Conservation (phyloP, 2,797 vertebrate genomes). For the Paguma larvata region DNA sequence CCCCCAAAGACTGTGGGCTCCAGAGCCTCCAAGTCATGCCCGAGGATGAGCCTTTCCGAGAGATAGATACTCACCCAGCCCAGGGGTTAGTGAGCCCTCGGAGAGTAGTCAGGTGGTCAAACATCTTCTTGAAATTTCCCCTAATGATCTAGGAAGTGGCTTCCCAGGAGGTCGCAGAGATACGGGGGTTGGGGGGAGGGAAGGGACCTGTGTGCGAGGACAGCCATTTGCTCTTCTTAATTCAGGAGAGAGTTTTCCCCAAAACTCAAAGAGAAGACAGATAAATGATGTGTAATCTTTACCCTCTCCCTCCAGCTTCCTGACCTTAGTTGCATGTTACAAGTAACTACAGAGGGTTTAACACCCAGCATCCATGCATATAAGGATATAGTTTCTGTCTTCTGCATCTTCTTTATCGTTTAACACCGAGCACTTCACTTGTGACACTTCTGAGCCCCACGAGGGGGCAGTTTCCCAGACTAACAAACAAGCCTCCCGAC, state of each 20-base stretch:
- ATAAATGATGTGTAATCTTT: neutral
- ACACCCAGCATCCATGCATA: neutral
- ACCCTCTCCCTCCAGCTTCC: neutral
- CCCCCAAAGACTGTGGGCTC: neutral
- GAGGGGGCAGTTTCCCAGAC: too few relatives aligned
- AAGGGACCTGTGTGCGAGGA: neutral
- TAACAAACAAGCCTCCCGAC: neutral
- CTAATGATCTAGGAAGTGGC: neutral
- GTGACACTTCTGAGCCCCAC: too few relatives aligned
- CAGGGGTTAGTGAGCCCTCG: neutral
- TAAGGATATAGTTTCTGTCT: neutral
- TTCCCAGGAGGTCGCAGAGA: neutral
- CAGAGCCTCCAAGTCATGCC: neutral
- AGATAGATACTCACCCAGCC: neutral
- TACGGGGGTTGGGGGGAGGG: neutral
- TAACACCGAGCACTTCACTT: neutral
- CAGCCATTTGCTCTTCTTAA: neutral
- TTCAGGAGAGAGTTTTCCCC: neutral
- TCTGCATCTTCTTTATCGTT: neutral
- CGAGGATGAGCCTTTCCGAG: neutral
- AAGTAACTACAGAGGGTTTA: neutral
- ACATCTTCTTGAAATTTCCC: neutral
- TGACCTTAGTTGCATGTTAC: neutral
- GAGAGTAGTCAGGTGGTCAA: neutral
- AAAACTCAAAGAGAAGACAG: neutral